Base-by-base conservation (phyloP, 1,140 invertebrate genomes). In the Meloidogyne exigua region DNA sequence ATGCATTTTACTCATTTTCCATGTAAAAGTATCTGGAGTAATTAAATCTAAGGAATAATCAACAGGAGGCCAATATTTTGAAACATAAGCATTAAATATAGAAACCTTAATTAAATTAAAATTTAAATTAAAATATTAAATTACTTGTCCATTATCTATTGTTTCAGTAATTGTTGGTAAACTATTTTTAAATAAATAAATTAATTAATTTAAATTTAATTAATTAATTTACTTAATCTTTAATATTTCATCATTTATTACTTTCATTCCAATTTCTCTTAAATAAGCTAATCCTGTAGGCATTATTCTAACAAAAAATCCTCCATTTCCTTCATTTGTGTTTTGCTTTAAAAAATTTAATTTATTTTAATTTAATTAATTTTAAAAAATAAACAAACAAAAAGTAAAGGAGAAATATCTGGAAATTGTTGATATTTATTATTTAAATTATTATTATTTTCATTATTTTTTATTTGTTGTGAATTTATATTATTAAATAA, bases 1-100 rank as follows among this genome's bases (percentile, higher is more conserved):
- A 76, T 85, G 84, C 84, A 85, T 85, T 82, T 85, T 86, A 12
- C 80, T 85, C 86, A 87, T 87, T 28, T 76, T 79, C 85, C 85
- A 87, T 11, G 86, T 84, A 64, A 87, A 87, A 32, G 79, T 78
- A 76, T 88, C 86, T 57, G 85, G 85, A 49, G 76, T 81, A 5
- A 82, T 76, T 63, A 87, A 72, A 74, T 87, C 85, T 25, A 87
- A 73, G 11, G 71, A 77, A 75, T 87, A 87, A 26, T 87, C 85
- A 15, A 82, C 85, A 12, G 85, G 85, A 2, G 85, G 83, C 85
- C 85, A 87, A 75, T 87, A 87, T 63, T 87, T 87, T 25, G 83
- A 81, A 13, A 87, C 85, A 62, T 81, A 85, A n/a, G 85, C 83
- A 78, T 87, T 87, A 57, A 76, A 80, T 63, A 87, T 87, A 25